phyloP scores from a whole-genome alignment of 53 echinoderm and acorn worm genomes.

The Patiria pectinifera region DNA sequence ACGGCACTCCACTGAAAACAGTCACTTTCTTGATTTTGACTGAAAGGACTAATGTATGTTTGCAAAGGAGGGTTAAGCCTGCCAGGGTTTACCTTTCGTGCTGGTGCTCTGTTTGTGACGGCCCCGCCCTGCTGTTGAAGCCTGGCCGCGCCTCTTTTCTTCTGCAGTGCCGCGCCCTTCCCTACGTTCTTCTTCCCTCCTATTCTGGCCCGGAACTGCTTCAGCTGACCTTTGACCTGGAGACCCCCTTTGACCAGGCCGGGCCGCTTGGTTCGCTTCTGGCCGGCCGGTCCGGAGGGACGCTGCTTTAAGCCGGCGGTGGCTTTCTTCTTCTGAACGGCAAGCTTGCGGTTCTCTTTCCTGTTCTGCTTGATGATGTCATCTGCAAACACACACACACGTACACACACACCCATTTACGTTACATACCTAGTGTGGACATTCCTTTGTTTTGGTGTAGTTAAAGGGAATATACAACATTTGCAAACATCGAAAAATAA shows the following conservation, averaged over 20 bases:
- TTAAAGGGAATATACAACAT: too few relatives aligned
- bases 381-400: slow-evolving; percentile 9
- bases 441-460: too few relatives aligned
- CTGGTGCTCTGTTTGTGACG: slow-evolving; percentile 40
- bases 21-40: too few relatives aligned
- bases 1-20: too few relatives aligned
- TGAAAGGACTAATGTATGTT: too few relatives aligned
- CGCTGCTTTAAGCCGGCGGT: slow-evolving; percentile 8
- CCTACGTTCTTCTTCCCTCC: slow-evolving; percentile 47
- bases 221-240: slow-evolving; percentile 44
- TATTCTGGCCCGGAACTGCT: slow-evolving; percentile 55
- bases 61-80: too few relatives aligned
- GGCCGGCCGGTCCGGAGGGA: slow-evolving; percentile 35
- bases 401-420: too few relatives aligned
- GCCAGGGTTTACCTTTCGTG: slow-evolving; percentile 28
- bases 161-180: slow-evolving; percentile 27
- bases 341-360: slow-evolving; percentile 45
- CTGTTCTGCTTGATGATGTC: slow-evolving; percentile 66
- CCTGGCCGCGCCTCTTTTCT: slow-evolving; percentile 23
- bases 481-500: too few relatives aligned
- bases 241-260: slow-evolving; percentile 10
- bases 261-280: slow-evolving; percentile 22
- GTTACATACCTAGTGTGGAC: too few relatives aligned
- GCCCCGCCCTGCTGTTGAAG: slow-evolving; percentile 51
- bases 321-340: slow-evolving; percentile 26